Percentiles rank a stretch among this genome's conserved stretches.
Conservation (phyloP, 2,888 invertebrate species). For the Bembecia ichneumoniformis region DNA sequence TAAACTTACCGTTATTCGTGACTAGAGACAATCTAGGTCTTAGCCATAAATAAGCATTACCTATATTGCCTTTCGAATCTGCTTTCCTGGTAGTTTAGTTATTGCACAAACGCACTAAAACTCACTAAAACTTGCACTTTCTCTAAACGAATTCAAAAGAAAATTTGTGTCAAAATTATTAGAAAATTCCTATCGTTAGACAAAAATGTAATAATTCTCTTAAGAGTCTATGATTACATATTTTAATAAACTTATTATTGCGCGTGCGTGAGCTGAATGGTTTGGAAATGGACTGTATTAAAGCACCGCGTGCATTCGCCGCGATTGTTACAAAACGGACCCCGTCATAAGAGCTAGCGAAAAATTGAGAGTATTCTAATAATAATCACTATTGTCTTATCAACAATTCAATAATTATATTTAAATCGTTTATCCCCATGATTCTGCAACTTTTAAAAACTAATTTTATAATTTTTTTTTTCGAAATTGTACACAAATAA, state of each 20-base stretch:
- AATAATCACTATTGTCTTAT: too few species aligned
- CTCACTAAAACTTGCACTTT: slow-evolving; percentile 3
- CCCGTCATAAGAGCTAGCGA: too few species aligned
- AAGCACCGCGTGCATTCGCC: neutral
- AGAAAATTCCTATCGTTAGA: neutral
- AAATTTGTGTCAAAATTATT: neutral
- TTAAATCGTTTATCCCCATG: too few species aligned
- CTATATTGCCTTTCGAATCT: slow-evolving; percentile 32
- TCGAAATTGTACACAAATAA: too few species aligned
- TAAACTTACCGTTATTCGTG: neutral
- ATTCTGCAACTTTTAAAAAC: too few species aligned
- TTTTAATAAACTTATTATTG: neutral
- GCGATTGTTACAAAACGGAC: neutral
- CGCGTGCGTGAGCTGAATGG: slow-evolving; percentile 10
- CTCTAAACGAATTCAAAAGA: too few species aligned
- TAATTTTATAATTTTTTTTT: too few species aligned
- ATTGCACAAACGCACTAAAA: slow-evolving; percentile 5
- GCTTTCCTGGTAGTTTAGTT: slow-evolving; percentile 15
- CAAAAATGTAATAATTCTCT: neutral
- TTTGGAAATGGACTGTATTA: slow-evolving; percentile 10
- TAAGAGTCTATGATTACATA: neutral
- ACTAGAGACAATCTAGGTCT: neutral
- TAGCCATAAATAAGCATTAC: slow-evolving; percentile 1
- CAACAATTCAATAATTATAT: too few species aligned
- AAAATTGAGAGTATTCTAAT: too few species aligned